A percentile compares a stretch with the other conserved stretches of the same genome.
These are phyloP conservation scores for Cladopsammia gracilis DNA, from an alignment of 64 coral and sea anemone species.

Conservation along the genomic window DNA sequence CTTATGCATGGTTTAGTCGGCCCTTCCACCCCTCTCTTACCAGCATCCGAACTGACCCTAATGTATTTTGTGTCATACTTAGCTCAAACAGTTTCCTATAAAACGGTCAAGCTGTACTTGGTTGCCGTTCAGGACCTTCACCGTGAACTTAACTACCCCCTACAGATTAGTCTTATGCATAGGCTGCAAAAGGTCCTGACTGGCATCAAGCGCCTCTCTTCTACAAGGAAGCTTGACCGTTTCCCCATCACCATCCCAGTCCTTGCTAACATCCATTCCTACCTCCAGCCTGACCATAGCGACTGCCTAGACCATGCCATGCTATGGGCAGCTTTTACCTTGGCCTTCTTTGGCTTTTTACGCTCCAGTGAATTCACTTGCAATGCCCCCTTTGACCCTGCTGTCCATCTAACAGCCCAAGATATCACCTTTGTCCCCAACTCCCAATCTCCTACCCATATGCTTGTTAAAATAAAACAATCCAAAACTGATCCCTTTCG, in stretches of 20 bases:
- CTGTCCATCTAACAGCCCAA: neutral
- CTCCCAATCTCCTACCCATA: neutral
- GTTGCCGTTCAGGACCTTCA: neutral
- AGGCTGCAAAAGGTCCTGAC: neutral
- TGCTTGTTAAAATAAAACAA: constrained; percentile 44
- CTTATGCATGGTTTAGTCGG: neutral
- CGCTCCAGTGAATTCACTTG: constrained; percentile 11
- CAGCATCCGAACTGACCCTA: neutral
- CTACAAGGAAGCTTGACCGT: neutral
- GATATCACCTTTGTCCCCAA: neutral
- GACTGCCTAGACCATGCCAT: neutral
- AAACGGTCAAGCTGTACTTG: constrained; percentile 19
- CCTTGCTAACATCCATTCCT: neutral
- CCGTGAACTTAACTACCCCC: neutral
- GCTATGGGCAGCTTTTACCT: constrained; percentile 29
- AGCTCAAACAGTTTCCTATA: neutral
- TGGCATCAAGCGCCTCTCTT: neutral
- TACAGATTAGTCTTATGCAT: neutral
- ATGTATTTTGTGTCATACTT: constrained; percentile 11
- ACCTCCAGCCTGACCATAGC: neutral
- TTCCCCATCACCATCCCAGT: neutral
- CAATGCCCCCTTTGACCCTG: neutral
- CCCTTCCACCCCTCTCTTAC: neutral
- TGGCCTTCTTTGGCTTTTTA: constrained; percentile 31
- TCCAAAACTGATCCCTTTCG: constrained; percentile 64